Conservation (phyloP, 35 echinoderm and acorn worm species). For the Anneissia japonica region DNA sequence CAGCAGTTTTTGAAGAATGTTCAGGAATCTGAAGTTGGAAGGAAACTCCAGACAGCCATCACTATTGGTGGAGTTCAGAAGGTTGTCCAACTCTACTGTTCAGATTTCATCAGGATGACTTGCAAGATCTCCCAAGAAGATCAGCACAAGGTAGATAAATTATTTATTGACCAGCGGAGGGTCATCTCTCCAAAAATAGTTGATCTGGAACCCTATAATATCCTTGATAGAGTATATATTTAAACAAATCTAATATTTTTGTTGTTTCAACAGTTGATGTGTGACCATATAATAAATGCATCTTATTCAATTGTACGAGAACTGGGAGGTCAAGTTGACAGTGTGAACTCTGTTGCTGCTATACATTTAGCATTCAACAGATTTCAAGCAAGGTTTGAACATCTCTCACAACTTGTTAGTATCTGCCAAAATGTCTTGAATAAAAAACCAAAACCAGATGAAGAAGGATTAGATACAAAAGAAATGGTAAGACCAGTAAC, state of each 20-base stretch:
- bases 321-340: not conserved
- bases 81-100: not conserved
- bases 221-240: too few relatives aligned
- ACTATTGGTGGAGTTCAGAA: not conserved
- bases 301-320: not conserved
- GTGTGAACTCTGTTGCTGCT: not conserved
- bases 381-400: not conserved
- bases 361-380: not conserved
- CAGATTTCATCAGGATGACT: not conserved
- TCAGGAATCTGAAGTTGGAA: not conserved
- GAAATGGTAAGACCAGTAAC: not conserved
- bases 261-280: not conserved
- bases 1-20: not conserved
- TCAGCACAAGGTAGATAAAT: not conserved
- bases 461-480: not conserved
- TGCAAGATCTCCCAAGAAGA: not conserved
- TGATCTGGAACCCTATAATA: too few relatives aligned
- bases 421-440: not conserved
- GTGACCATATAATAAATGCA: not conserved
- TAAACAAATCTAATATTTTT: too few relatives aligned
- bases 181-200: too few relatives aligned
- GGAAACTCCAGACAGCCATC: not conserved
- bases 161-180: too few relatives aligned
- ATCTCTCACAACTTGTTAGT: not conserved
- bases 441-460: too few relatives aligned